phyloP scores from a whole-genome alignment of 2,113 vertebrate genomes.

The Spizaetus ornatus region DNA sequence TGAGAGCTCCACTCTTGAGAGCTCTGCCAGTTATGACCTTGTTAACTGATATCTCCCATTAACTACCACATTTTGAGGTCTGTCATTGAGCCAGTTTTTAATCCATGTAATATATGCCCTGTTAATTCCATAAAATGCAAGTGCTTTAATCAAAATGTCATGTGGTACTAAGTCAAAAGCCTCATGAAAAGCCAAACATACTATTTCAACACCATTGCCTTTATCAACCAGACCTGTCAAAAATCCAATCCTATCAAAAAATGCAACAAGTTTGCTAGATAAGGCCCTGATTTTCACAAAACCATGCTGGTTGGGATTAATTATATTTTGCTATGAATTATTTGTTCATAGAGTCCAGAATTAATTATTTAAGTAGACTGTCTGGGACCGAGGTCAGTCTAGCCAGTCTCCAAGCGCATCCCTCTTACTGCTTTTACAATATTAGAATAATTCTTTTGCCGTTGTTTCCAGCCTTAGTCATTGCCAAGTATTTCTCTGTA shows the following conservation, averaged over 20 bases:
- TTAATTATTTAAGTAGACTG: constrained; percentile 52
- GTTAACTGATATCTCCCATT: constrained; percentile 33
- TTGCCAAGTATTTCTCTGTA: background rate
- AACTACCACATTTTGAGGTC: background rate
- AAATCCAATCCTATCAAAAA: background rate
- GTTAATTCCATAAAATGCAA: constrained; percentile 49
- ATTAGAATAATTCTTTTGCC: background rate
- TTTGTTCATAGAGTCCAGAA: constrained; percentile 31
- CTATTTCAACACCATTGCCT: background rate
- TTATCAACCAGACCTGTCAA: background rate
- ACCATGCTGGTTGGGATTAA: background rate
- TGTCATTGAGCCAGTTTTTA: constrained; percentile 28
- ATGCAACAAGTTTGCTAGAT: background rate
- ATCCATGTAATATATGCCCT: constrained; percentile 35
- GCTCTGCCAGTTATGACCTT: background rate
- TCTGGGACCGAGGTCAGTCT: constrained; percentile 47
- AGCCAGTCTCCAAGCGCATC: background rate
- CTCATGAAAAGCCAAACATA: background rate
- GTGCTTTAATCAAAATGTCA: constrained; percentile 35
- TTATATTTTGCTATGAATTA: constrained; percentile 46
- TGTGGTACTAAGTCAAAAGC: background rate
- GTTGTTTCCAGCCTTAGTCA: background rate
- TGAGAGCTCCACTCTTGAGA: background rate
- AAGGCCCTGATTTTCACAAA: background rate
- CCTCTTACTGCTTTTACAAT: background rate